Evolutionary conservation across 64 coral and sea anemone species (phyloP).

Genomic region (Montipora efflorescens): DNA sequence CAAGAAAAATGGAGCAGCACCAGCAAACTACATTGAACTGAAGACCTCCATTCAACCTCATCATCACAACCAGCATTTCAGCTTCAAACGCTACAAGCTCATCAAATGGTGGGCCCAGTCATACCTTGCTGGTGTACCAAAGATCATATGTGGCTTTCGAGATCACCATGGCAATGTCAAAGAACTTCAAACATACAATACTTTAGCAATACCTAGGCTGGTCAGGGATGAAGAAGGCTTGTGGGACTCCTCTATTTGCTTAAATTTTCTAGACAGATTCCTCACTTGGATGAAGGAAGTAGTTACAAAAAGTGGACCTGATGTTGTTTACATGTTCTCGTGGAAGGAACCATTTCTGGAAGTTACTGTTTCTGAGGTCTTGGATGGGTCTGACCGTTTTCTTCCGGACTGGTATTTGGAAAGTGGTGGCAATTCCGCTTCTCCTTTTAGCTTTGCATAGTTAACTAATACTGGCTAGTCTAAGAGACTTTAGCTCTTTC

Average conservation of each 20-base stretch:
- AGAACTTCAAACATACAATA: slow-evolving; percentile 92
- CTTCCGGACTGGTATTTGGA: slow-evolving; percentile 86
- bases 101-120: slow-evolving; percentile 99
- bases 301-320: slow-evolving; percentile 62
- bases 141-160: slow-evolving; percentile 92
- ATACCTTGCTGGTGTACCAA: slow-evolving; percentile 92
- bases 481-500: no score
- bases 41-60: slow-evolving; percentile 87
- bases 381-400: slow-evolving; percentile 58
- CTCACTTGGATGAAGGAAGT: slow-evolving; percentile 81
- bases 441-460: not conserved
- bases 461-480: not conserved
- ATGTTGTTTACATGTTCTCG: slow-evolving; percentile 86
- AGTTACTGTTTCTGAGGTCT: slow-evolving; percentile 59
- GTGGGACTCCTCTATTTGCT: slow-evolving; percentile 90
- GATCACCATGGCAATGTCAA: slow-evolving; percentile 83
- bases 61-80: slow-evolving; percentile 74
- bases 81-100: slow-evolving; percentile 92
- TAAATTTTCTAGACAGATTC: slow-evolving; percentile 90
- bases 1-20: slow-evolving; percentile 75
- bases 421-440: not conserved
- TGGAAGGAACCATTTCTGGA: slow-evolving; percentile 81
- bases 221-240: slow-evolving; percentile 68
- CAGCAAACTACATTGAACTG: slow-evolving; percentile 93
- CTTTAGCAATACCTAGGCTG: slow-evolving; percentile 84